Percentiles rank a stretch among this genome's conserved stretches.
phyloP scores from a whole-genome alignment of 2,888 invertebrate genomes.

The Linyphia triangularis region DNA sequence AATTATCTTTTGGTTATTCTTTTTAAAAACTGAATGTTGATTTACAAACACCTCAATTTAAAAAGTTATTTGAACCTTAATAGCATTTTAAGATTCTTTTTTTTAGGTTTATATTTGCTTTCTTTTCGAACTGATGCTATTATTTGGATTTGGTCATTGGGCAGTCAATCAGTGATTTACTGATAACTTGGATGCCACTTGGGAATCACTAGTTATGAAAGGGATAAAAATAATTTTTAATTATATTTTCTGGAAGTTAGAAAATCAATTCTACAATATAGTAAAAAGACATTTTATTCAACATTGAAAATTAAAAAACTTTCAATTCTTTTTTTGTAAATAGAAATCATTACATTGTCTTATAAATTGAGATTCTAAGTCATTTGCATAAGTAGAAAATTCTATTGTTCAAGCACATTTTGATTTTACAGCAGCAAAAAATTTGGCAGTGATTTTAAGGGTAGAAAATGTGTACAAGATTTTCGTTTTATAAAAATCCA shows the following conservation, averaged over 20 bases:
- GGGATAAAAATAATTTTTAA: not conserved
- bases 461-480: slow-evolving; percentile 17
- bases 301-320: slow-evolving; percentile 35
- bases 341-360: not conserved
- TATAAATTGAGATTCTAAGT: not conserved
- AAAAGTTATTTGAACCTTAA: too few species aligned
- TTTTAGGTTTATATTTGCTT: too few species aligned
- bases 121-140: too few species aligned
- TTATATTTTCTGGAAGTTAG: not conserved
- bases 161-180: too few species aligned
- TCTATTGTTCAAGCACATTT: not conserved
- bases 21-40: too few species aligned
- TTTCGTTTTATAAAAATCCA: slow-evolving; percentile 29
- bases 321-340: not conserved
- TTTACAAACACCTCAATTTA: too few species aligned
- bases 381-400: not conserved
- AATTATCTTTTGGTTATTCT: too few species aligned
- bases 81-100: too few species aligned
- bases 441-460: slow-evolving; percentile 7
- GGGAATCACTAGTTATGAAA: not conserved
- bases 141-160: too few species aligned
- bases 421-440: not conserved
- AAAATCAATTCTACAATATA: not conserved
- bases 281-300: slow-evolving; percentile 46
- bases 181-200: not conserved